Conservation (phyloP, 2,797 vertebrate genomes). For the Decapterus maruadsi region DNA sequence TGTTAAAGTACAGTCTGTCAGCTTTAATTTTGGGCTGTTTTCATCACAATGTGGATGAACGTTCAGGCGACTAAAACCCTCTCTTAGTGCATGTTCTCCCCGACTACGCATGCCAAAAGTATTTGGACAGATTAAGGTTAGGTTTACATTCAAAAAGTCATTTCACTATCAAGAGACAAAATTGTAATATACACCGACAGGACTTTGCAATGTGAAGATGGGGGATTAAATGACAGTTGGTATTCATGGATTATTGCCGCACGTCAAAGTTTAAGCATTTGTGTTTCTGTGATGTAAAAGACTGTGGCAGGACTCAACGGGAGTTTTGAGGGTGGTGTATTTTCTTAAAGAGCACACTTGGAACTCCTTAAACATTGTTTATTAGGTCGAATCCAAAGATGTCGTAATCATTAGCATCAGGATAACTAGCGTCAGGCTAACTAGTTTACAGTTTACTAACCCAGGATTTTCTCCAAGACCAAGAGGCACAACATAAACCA, state of each 20-base stretch:
- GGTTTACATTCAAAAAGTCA: conserved; percentile 38
- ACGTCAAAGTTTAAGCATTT: background rate
- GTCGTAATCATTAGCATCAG: background rate
- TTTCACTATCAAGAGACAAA: conserved; percentile 21
- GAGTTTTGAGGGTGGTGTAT: background rate
- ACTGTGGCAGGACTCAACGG: background rate
- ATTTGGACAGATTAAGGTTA: conserved; percentile 59
- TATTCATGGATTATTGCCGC: conserved; percentile 25
- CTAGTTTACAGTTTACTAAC: background rate
- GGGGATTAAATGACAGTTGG: conserved; percentile 3
- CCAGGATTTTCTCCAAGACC: background rate
- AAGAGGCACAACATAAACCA: background rate
- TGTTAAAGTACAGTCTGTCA: conserved; percentile 65
- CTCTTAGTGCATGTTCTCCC: conserved; percentile 29
- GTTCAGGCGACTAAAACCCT: conserved; percentile 33
- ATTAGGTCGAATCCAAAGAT: background rate
- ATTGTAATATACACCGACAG: conserved; percentile 40
- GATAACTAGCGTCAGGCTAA: background rate
- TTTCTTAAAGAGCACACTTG: background rate
- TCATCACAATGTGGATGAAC: conserved; percentile 54
- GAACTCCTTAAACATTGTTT: background rate
- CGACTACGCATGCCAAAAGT: conserved; percentile 15
- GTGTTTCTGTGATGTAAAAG: background rate
- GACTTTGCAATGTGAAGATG: conserved; percentile 12
- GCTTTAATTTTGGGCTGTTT: conserved; percentile 58